A percentile compares a stretch with the other conserved stretches of the same genome.
Conservation (phyloP, 2,113 vertebrate genomes). For the Rana temporaria region DNA sequence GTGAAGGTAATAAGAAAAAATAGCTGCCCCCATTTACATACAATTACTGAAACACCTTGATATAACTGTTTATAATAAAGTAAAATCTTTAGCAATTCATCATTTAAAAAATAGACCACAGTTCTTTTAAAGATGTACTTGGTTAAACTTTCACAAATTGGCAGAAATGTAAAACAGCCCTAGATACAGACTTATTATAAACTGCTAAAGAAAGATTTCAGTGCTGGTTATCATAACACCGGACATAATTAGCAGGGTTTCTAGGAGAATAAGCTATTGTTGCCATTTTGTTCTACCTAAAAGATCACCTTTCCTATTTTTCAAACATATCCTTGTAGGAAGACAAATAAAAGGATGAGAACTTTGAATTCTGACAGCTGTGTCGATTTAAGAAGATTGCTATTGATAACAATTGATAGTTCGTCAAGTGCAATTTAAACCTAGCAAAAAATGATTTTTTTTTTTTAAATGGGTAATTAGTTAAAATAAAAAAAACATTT, state of each 20-base stretch:
- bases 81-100: too few species aligned
- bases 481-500: too few species aligned
- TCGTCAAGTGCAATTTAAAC: constrained; percentile 15
- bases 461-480: too few species aligned
- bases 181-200: not conserved
- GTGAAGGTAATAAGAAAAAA: too few species aligned
- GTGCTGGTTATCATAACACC: not conserved
- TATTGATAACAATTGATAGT: constrained; percentile 51
- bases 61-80: too few species aligned
- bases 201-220: not conserved
- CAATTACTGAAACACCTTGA: too few species aligned
- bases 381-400: constrained; percentile 32
- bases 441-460: constrained; percentile 6
- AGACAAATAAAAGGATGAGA: constrained; percentile 20
- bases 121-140: too few species aligned
- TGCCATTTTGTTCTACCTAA: constrained; percentile 9
- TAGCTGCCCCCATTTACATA: too few species aligned
- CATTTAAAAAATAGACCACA: too few species aligned
- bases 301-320: constrained; percentile 16
- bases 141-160: not conserved
- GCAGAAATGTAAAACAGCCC: not conserved
- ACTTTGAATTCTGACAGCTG: constrained; percentile 32
- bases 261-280: not conserved
- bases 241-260: constrained; percentile 7
- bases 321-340: constrained; percentile 2